These are phyloP conservation scores for Trachemys scripta DNA, from an alignment of 2,113 vertebrate species.

Conservation along the genomic window DNA sequence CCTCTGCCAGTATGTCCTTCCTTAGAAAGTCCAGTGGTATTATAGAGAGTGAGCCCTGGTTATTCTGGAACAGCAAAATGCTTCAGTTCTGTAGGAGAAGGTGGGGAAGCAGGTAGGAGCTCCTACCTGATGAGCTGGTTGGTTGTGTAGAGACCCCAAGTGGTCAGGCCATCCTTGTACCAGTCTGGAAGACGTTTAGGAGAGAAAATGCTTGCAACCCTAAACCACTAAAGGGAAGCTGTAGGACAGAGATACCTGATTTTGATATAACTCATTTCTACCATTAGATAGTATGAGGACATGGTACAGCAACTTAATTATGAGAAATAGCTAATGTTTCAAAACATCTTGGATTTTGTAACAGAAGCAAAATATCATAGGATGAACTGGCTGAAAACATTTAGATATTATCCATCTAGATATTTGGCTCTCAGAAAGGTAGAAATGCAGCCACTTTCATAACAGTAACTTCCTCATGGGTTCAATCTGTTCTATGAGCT, in stretches of 20 bases:
- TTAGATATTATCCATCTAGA: background rate
- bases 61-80: background rate
- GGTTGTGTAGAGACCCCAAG: background rate
- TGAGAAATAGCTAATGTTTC: background rate
- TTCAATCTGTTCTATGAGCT: rapidly evolving
- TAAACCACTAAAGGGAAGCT: background rate
- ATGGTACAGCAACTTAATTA: background rate
- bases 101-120: background rate
- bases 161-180: background rate
- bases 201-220: rapidly evolving
- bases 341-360: background rate
- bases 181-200: rapidly evolving
- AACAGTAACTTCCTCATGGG: rapidly evolving
- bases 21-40: background rate
- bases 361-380: background rate
- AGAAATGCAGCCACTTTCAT: background rate
- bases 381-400: background rate
- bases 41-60: background rate
- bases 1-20: background rate
- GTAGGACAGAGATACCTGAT: background rate
- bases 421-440: background rate
- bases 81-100: background rate
- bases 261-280: background rate
- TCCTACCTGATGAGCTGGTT: background rate
- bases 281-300: background rate